Evolutionary conservation across 2,888 invertebrate genomes (phyloP), one percentile per base, ranked within the genome.

Genomic region (Marasmarcha lunaedactyla): DNA sequence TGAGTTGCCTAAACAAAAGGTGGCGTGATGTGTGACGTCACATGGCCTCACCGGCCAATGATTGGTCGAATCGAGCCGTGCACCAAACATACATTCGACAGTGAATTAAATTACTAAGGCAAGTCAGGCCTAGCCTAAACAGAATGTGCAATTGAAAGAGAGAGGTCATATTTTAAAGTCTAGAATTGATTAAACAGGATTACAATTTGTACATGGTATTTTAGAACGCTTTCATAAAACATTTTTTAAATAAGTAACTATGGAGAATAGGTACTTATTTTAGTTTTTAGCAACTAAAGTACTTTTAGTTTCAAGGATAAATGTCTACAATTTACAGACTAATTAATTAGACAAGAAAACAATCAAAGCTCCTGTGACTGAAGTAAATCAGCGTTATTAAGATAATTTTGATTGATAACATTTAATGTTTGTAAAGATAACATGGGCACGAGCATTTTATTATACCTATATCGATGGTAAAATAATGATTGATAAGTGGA

Each of bases 1-100:
- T 54, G 52, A 58, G 65, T 68, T 71, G 65, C 70, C 69, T 70
- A 65, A 60, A 74, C 72, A 73, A 79, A 81, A 81, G 79, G 83
- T 83, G 83, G 81, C 83, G 83, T 83, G 83, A 83, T 79, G 73
- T 79, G 73, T 79, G 81, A 83, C 81, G 81, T 79, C 81, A 81
- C 70, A 55, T 72, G 72, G 59, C 77, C 71, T 71, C 76, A 78
- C 69, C 64, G 66, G 60, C 65, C 63, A 64, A 58, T 59, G 63
- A 56, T 59, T 54, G 62, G 59, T 59, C 65, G 70, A 71, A 71
- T 71, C 67, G 54, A 55, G 59, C 20, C 54, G 44, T 39, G 42
- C 37, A 36, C 35, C 46, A 44, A 50, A 20, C 20, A 20, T 49
- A 55, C 56, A 59, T 59, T 57, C 26, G 41, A 30, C 14, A 9